Conservation (phyloP, 2,113 vertebrate genomes). For the Axis porcinus region DNA sequence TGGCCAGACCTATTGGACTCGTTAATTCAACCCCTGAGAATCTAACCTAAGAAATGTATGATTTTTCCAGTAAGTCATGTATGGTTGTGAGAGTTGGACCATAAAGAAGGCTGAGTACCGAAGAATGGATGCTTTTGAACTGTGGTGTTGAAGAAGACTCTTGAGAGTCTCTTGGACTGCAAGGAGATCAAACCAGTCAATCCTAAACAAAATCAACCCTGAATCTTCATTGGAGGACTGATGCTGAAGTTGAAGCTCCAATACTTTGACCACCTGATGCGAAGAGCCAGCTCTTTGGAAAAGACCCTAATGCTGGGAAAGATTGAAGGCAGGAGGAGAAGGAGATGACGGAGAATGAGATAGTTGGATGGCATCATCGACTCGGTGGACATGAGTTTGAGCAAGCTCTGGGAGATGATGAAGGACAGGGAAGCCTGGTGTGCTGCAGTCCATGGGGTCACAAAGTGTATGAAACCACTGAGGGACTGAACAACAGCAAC, state of each 20-base stretch:
- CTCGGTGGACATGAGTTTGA: not conserved
- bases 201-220: not conserved
- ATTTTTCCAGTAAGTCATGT: not conserved
- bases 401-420: not conserved
- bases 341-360: not conserved
- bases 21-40: not conserved
- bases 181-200: not conserved
- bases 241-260: not conserved
- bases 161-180: not conserved
- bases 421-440: not conserved
- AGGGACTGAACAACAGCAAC: not conserved
- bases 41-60: not conserved
- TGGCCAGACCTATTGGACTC: not conserved
- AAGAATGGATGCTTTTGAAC: not conserved
- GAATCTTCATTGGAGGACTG: not conserved
- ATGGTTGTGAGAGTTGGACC: not conserved
- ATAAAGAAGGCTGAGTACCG: not conserved
- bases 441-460: not conserved
- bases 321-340: not conserved
- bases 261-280: not conserved
- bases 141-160: not conserved
- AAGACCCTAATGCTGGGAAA: not conserved
- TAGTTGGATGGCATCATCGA: not conserved
- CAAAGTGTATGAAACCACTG: not conserved
- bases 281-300: not conserved